Base-by-base conservation (phyloP, 2,113 vertebrate species). In the Anhinga rufa region DNA sequence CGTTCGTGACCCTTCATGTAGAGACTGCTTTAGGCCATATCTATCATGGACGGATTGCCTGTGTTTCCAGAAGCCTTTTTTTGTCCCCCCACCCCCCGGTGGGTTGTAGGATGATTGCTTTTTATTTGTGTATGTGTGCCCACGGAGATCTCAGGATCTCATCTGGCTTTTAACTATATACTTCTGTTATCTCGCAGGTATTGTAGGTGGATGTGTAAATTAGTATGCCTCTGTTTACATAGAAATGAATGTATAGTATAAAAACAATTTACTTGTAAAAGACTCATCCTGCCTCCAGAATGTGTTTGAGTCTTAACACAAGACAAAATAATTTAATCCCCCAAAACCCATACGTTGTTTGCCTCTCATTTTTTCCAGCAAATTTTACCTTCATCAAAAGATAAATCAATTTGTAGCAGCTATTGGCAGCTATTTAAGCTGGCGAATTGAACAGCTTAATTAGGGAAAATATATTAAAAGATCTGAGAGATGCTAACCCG, bases 361-460 rank as follows among this genome's bases (percentile, higher is more conserved):
- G 81, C 97, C 89, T 97, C 95, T 92, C 93, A 89, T 96, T 97
- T 97, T 92, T 97, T 95, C 80, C 96, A 90, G 96, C 95, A 96
- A 97, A 95, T 96, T 98, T 97, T 97, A 96, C 95, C 94, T 98
- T 97, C 95, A 95, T 98, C 96, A 97, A 96, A 97, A 90, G 94
- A 96, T 97, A 96, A 98, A 97, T 98, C 96, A 97, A 95, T 97
- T 97, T 97, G 93, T 94, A 97, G 97, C 95, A 97, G 97, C 88
- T 97, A 96, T 97, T 95, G 98, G 95, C 97, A 98, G 93, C 91
- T 93, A 87, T 96, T 97, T 97, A 98, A 97, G 71, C 86, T 90
- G 87, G 82, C 1, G 55, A 92, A 88, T 87, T 93, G 95, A 95
- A 91, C 76, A 71, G 82, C 92, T 96, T 98, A 97, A 98, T 96